These are phyloP conservation scores for Rhodinocichla rosea DNA, from an alignment of 2,113 vertebrate genomes.

Conservation along the genomic window DNA sequence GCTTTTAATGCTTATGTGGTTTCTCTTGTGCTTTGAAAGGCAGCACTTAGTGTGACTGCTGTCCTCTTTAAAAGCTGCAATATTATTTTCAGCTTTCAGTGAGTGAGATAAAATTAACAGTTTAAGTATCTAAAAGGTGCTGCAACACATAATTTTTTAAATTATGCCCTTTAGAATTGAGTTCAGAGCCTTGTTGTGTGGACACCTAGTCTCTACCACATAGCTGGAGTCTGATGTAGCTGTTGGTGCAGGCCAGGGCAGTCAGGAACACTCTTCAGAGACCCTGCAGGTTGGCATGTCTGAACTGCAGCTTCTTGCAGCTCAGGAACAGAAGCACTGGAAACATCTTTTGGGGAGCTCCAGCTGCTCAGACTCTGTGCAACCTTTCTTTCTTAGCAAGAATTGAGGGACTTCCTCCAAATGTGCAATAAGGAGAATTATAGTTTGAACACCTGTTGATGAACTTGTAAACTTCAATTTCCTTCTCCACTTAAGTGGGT, in stretches of 20 bases:
- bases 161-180: not conserved
- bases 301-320: not conserved
- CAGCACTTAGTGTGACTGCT: not conserved
- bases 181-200: not conserved
- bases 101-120: not conserved
- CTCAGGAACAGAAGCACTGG: not conserved
- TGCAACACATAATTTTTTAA: not conserved
- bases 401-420: not conserved
- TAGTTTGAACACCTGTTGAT: not conserved
- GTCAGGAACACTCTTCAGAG: accelerated
- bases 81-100: not conserved
- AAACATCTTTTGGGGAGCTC: not conserved
- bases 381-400: not conserved
- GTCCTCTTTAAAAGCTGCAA: not conserved
- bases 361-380: not conserved
- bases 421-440: not conserved
- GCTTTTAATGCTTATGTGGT: not conserved
- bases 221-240: not conserved
- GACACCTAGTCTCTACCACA: not conserved
- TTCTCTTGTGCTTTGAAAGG: not conserved
- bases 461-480: not conserved
- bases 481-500: not conserved
- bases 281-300: not conserved
- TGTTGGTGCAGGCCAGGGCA: not conserved
- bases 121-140: not conserved